A percentile compares a stretch with the other conserved stretches of the same genome.
phyloP scores from a whole-genome alignment of 2,888 invertebrate species.

The Tromatobia lineatoria region DNA sequence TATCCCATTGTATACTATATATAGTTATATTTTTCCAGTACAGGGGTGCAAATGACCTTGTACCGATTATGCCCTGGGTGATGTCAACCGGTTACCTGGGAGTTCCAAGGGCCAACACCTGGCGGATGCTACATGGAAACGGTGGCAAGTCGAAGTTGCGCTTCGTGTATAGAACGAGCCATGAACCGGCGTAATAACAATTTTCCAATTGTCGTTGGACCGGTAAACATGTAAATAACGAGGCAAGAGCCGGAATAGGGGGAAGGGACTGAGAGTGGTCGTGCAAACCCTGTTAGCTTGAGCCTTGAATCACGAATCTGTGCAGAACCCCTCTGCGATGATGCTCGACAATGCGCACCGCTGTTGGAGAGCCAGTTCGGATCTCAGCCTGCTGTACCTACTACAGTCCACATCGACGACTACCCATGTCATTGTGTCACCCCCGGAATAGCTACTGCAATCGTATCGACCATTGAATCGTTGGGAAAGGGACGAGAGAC shows the following conservation, averaged over 20 bases:
- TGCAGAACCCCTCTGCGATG: constrained; percentile 40
- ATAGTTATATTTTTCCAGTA: not conserved
- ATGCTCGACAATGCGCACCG: constrained; percentile 55
- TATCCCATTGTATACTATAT: not conserved
- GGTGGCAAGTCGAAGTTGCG: not conserved
- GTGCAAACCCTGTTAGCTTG: constrained; percentile 54
- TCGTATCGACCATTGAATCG: constrained; percentile 64
- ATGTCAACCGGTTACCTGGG: constrained; percentile 1
- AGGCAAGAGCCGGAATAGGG: constrained; percentile 16
- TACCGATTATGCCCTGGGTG: not conserved
- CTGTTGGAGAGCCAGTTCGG: constrained; percentile 52
- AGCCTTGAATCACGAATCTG: constrained; percentile 55
- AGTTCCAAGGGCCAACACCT: not conserved
- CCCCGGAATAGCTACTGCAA: constrained; percentile 58
- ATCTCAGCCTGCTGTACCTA: constrained; percentile 20
- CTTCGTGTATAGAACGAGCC: constrained; percentile 9
- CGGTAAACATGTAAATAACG: constrained; percentile 70
- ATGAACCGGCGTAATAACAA: constrained; percentile 66
- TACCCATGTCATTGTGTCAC: constrained; percentile 59
- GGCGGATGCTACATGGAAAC: not conserved
- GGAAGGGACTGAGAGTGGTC: constrained; percentile 21
- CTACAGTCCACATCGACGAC: constrained; percentile 44
- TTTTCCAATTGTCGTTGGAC: constrained; percentile 71
- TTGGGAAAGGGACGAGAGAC: constrained; percentile 47
- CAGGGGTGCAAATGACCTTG: constrained; percentile 6